These are phyloP conservation scores for Psilopogon haemacephalus DNA, from an alignment of 2,113 vertebrate genomes.

Conservation along the genomic window DNA sequence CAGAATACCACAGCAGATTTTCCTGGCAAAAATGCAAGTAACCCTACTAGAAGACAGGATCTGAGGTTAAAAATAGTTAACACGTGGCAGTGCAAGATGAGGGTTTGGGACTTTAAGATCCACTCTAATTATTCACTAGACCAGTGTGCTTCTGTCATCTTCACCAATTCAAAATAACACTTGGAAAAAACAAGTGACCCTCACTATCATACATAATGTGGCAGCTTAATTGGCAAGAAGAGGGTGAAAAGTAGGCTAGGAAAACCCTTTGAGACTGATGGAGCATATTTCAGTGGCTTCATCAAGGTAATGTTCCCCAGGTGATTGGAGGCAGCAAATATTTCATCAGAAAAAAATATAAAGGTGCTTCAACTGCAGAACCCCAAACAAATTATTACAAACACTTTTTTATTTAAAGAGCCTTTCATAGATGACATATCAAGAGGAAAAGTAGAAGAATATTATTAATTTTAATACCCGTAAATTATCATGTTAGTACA, in stretches of 20 bases:
- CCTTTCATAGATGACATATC: conserved; percentile 77
- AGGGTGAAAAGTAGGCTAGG: conserved; percentile 85
- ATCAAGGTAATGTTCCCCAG: conserved; percentile 90
- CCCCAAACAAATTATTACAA: conserved; percentile 73
- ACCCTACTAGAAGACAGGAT: conserved; percentile 31
- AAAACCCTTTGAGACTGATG: conserved; percentile 88
- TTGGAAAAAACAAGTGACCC: conserved; percentile 84
- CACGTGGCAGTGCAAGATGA: conserved; percentile 80
- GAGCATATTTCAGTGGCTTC: conserved; percentile 90
- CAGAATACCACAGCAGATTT: neutral
- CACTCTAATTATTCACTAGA: conserved; percentile 91
- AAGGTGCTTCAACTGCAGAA: conserved; percentile 81
- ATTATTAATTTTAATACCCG: conserved; percentile 83
- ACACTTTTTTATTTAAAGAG: conserved; percentile 70
- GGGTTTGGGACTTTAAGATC: conserved; percentile 87
- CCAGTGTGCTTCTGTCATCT: conserved; percentile 87
- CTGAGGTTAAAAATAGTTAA: conserved; percentile 84
- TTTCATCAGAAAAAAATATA: conserved; percentile 83
- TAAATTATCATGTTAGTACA: conserved; percentile 78
- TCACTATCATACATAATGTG: conserved; percentile 95
- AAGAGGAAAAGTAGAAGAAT: conserved; percentile 76
- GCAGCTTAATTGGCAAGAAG: conserved; percentile 93
- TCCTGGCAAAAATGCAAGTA: conserved; percentile 18
- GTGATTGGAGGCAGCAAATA: conserved; percentile 90
- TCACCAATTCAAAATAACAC: conserved; percentile 80